phyloP scores from a whole-genome alignment of 2,888 invertebrate species.

The Zygaena filipendulae region DNA sequence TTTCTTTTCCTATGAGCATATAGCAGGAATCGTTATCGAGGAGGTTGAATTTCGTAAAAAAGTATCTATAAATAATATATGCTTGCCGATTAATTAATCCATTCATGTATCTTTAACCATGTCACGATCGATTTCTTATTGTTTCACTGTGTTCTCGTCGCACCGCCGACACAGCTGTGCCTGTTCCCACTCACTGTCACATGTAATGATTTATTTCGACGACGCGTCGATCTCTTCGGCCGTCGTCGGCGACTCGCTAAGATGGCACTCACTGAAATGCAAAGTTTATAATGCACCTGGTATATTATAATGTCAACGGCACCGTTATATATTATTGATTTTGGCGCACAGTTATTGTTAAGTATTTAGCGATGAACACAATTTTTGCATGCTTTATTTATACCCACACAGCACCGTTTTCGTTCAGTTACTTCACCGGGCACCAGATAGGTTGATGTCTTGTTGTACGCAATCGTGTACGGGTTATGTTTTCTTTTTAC shows the following conservation, averaged over 20 bases:
- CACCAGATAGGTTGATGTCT: constrained; percentile 57
- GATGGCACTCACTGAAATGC: constrained; percentile 71
- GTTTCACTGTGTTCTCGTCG: constrained; percentile 37
- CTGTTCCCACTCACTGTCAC: constrained; percentile 78
- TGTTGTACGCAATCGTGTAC: constrained; percentile 30
- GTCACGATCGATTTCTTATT: constrained; percentile 39
- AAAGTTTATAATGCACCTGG: constrained; percentile 63
- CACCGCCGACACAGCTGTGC: constrained; percentile 37
- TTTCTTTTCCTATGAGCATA: constrained; percentile 60
- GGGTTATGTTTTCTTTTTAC: constrained; percentile 4
- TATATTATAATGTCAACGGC: constrained; percentile 65
- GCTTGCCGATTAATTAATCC: constrained; percentile 59
- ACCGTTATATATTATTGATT: constrained; percentile 63
- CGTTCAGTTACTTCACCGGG: constrained; percentile 62
- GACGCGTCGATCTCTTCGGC: constrained; percentile 29
- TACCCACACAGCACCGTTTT: constrained; percentile 64
- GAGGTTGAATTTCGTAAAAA: constrained; percentile 63
- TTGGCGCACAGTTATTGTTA: constrained; percentile 64
- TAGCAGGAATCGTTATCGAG: constrained; percentile 66
- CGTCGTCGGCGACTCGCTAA: constrained; percentile 37
- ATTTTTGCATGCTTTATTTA: constrained; percentile 68
- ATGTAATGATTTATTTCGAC: constrained; percentile 72
- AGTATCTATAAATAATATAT: constrained; percentile 45
- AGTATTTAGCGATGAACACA: constrained; percentile 69
- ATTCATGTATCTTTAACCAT: constrained; percentile 41